Evolutionary conservation across 2,888 invertebrate species (phyloP), one percentile per base, ranked within the genome.

Genomic region (Strigamia crassipes): DNA sequence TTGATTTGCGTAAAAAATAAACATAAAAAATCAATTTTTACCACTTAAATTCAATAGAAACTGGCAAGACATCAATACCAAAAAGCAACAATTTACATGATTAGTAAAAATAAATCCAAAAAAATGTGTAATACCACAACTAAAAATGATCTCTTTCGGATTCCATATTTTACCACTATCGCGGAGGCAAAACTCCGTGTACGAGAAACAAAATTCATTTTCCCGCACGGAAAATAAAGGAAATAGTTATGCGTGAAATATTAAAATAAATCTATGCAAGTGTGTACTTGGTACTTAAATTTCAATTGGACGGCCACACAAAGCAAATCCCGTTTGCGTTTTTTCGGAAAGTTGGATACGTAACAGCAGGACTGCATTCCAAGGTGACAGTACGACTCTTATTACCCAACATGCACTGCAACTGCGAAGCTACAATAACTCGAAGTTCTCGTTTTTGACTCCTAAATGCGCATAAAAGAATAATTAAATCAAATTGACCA

Each of bases 401-500:
- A 85, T 94, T 94, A 79, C 96, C 96, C 84, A 97, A 90, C 86
- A 93, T 94, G 87, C 96, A 96, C 84, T 93, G 92, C 83, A 96
- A 92, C 82, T 88, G 89, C 2, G 92, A 92, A 83, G 92, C 92
- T 56, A 92, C 92, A 27, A 92, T 92, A 2, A 95, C 94, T 27
- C 91, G 89, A 31, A 97, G 87, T 82, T 95, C 94, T 0, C 90
- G 89, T 10, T 92, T 91, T 77, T 92, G 91, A 82, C 92, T 87
- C 87, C 95, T 95, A 87, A 80, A 88, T 88, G 83, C 85, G 85
- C 38, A 56, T 15, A 15, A 27, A 2, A 27, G 27, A 27, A 27
- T 27, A 27, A 15, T 15, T 77, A 42, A 78, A 18, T 18, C 34
- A 42, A 42, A 41, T 18, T 18, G 10, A 18, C 12, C 4, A 23